Base-by-base conservation (phyloP, 2,888 invertebrate species). In the Hypercompe scribonia region DNA sequence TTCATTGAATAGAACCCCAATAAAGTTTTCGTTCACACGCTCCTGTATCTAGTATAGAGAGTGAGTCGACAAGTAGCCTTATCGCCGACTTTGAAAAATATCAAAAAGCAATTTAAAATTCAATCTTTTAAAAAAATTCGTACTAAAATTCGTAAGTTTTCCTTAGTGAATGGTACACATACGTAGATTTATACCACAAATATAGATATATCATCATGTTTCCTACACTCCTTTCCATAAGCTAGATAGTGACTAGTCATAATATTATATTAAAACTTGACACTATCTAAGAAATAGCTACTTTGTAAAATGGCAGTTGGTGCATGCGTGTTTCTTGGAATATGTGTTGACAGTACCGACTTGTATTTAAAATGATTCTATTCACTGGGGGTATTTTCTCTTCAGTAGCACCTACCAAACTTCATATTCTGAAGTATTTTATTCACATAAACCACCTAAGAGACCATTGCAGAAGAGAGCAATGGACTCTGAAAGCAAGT, bases 251-350 rank as follows among this genome's bases (percentile, higher is more conserved):
- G 54, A n/a, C 54, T 11, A 50, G n/a, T 54, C 54, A 54, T 54
- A 46, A 36, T 36, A 42, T 54, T n/a, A n/a, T n/a, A n/a, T 54
- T n/a, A 54, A n/a, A 11, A 54, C 54, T 39, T 0, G 34, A 34
- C 8, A 28, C 8, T 66, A 18, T 65, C 65, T n/a, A n/a, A n/a
- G n/a, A 66, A 21, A 66, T 42, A 46, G 13, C 33, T 4, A 31
- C 13, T 10, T 21, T 33, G 33, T 24, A 50, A 67, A 67, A 50
- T 33, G 33, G 24, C 67, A 50, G 67, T 67, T 13, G 24, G 33
- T 21, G 21, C n/a, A 66, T 39, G 50, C 50, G 1, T 66, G 18
- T 42, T 46, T 66, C 66, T 67, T 42, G 24, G 46, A 67, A 67
- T 24, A 67, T 24, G 3, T 50, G 33, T 46, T 33, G 46, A 67